A percentile compares a stretch with the other conserved stretches of the same genome.
These are phyloP conservation scores for Cotesia congregata DNA, from an alignment of 2,888 invertebrate genomes.

Conservation along the genomic window DNA sequence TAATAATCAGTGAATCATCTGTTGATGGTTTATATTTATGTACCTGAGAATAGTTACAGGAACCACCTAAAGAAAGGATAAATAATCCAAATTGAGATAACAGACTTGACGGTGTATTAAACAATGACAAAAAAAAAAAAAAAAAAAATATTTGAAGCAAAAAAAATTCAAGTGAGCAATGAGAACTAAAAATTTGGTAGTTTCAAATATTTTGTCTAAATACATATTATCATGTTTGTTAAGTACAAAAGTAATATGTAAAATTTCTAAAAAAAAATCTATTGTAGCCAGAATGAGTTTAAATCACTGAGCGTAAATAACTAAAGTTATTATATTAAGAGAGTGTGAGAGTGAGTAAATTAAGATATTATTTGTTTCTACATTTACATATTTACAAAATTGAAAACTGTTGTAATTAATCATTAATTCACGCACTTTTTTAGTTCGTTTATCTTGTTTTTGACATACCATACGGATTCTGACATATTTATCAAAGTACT, in stretches of 20 bases:
- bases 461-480: background rate
- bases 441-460: background rate
- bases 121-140: slow-evolving; percentile 18
- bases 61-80: slow-evolving; percentile 15
- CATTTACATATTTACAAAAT: background rate
- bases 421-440: background rate
- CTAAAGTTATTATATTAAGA: slow-evolving; percentile 9
- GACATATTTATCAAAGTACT: background rate
- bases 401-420: background rate
- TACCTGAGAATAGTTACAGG: slow-evolving; percentile 16
- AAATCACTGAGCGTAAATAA: slow-evolving; percentile 17
- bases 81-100: slow-evolving; percentile 22
- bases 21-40: slow-evolving; percentile 21
- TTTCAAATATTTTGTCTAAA: slow-evolving; percentile 63
- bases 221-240: slow-evolving; percentile 52
- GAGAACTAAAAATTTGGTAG: slow-evolving; percentile 42
- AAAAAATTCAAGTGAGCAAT: slow-evolving; percentile 26
- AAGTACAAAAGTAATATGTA: slow-evolving; percentile 63
- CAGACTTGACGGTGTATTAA: background rate
- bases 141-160: slow-evolving; percentile 36
- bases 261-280: slow-evolving; percentile 31
- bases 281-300: slow-evolving; percentile 25
- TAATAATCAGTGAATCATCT: slow-evolving; percentile 14
- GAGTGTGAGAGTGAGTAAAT: slow-evolving; percentile 34
- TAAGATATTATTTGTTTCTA: slow-evolving; percentile 3